Evolutionary conservation across 2,113 vertebrate genomes (phyloP), one percentile per base, ranked within the genome.

Genomic region (Phodopus roborovskii): DNA sequence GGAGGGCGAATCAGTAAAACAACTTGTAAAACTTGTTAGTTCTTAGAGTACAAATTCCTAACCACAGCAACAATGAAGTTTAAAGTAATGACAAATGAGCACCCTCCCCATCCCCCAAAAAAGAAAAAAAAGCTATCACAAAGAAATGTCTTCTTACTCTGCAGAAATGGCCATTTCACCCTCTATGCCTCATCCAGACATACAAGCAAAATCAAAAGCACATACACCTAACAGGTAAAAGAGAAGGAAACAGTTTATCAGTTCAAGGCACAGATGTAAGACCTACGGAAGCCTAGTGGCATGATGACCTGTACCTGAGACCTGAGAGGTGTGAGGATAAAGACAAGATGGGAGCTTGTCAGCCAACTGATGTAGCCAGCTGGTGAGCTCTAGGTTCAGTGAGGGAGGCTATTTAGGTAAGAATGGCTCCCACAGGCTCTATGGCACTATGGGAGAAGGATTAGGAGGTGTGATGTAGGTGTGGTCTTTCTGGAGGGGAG

Each of bases 11-110:
- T 50, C 10, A 87, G 12, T 53, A 42, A 15, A 66, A 78, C 58
- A 36, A 7, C 16, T 87, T 78, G 56, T 39, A 87, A 84, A 33
- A 33, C 42, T 70, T 56, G 48, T 48, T 45, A 36, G 45, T 79
- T 75, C 70, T 16, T 81, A 24, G 45, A 77, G 48, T n/a, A 94
- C 79, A 88, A 81, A 89, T 70, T 89, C 90, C 73, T 92, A 78
- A 90, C 11, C n/a, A 39, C 36, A 81, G 30, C 58, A 90, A 68
- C 58, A 92, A 68, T 45, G 70, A 75, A 90, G 28, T 36, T 85
- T 4, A 74, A 95, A 91, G n/a, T 24, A 36, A 66, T 17, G 20
- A 16, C 48, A 86, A 75, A 88, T 90, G 42, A 83, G 88, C 30
- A 88, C 10, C 42, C 28, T 28, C 36, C 36, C 19, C 50, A 45